A percentile compares a stretch with the other conserved stretches of the same genome.
phyloP scores from a whole-genome alignment of 2,888 invertebrate species.

The Pandemis cinnamomeana region DNA sequence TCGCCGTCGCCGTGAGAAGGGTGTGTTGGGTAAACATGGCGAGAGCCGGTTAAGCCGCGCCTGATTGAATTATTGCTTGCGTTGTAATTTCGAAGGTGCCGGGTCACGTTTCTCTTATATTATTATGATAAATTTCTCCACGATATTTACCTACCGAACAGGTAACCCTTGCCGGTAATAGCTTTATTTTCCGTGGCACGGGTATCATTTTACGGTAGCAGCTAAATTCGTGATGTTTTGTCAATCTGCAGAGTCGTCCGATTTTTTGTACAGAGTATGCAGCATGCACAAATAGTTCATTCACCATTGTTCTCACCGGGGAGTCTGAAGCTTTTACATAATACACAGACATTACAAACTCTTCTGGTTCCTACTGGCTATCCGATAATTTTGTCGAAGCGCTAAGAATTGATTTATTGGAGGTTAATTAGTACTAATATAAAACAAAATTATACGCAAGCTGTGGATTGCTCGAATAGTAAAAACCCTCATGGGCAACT shows the following conservation, averaged over 20 bases:
- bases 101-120: conserved; percentile 69
- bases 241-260: neutral
- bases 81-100: conserved; percentile 64
- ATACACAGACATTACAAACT: neutral
- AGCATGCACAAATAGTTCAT: neutral
- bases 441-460: conserved; percentile 26
- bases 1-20: conserved; percentile 63
- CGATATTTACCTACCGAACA: conserved; percentile 42
- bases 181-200: conserved; percentile 19
- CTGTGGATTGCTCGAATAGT: conserved; percentile 33
- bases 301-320: neutral
- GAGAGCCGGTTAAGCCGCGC: conserved; percentile 71
- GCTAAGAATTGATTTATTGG: neutral
- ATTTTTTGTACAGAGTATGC: neutral
- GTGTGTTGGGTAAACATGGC: conserved; percentile 73
- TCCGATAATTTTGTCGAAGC: neutral
- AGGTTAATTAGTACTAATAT: neutral
- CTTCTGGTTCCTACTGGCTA: neutral
- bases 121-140: conserved; percentile 52
- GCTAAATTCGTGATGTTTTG: neutral
- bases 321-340: neutral
- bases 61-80: conserved; percentile 82
- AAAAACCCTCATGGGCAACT: conserved; percentile 27
- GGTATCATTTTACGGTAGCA: neutral
- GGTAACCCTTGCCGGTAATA: conserved; percentile 17